Evolutionary conservation across 2,113 vertebrate genomes (phyloP).

Genomic region (Ardeotis arabs): DNA sequence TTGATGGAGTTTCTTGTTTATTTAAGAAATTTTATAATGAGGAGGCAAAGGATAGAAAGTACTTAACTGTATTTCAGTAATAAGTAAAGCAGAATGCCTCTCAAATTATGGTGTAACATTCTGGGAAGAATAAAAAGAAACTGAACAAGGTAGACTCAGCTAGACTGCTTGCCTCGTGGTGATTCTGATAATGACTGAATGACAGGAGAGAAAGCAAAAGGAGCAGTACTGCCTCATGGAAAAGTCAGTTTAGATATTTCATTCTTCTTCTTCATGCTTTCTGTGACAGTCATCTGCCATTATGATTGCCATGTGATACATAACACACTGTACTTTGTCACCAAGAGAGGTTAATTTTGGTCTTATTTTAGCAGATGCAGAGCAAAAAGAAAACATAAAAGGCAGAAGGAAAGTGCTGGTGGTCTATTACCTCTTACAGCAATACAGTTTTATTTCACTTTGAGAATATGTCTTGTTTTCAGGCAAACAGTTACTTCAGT

Average conservation of each 20-base stretch:
- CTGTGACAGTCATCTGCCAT: background rate
- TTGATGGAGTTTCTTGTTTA: background rate
- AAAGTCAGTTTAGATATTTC: background rate
- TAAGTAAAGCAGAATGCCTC: background rate
- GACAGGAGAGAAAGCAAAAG: background rate
- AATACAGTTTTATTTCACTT: background rate
- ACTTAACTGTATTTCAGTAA: background rate
- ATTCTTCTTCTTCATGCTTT: background rate
- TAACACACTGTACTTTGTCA: background rate
- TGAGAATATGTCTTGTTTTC: background rate
- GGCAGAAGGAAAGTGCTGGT: background rate
- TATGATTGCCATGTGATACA: background rate
- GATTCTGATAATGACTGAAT: background rate
- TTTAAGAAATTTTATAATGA: background rate
- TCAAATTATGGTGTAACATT: background rate
- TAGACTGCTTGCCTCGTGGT: background rate
- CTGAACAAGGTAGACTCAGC: background rate
- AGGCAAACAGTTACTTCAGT: background rate
- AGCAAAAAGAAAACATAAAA: background rate
- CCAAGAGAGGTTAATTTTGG: background rate
- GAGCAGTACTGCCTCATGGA: background rate
- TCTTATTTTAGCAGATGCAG: background rate
- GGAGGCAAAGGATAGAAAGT: background rate
- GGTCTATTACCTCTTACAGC: fast-evolving
- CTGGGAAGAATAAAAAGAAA: background rate